Evolutionary conservation across 2,888 invertebrate genomes (phyloP), one percentile per base, ranked within the genome.

Genomic region (Melanchra persicariae): DNA sequence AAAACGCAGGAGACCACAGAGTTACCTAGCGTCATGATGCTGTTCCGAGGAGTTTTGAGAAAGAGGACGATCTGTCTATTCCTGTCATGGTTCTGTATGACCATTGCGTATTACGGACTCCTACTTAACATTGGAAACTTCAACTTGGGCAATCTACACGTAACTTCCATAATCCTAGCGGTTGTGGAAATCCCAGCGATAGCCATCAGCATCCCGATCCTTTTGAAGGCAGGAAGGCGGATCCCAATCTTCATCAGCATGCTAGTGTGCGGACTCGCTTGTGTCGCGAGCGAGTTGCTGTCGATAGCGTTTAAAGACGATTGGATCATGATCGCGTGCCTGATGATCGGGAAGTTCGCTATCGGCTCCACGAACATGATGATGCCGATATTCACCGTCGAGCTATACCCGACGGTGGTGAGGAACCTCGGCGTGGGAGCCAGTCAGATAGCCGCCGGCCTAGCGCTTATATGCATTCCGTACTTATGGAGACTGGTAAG

Each of bases 261-360:
- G 93, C 88, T 97, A 0, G 94, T 96, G 2, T 97, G 97, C 76
- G 98, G 98, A 10, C 85, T 97, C 9, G 97, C 98, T 19, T 98
- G 98, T 88, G 93, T 97, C n/a, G 96, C 96, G 60, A 97, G 96
- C 81, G 95, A 97, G 71, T 84, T 97, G 49, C 94, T 96, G 24
- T 95, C 97, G 67, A 92, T 96, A 71, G 93, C 96, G 5, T 94
- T 95, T 52, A 89, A 96, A 82, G 91, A 97, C 34, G 96, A 97
- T 59, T 98, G 97, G 97, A 89, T 97, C 59, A 97, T 97, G 91
- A 97, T 98, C 54, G 96, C 97, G n/a, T 96, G 98, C 82, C 96
- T 98, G 57, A 98, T 98, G 97, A 96, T 97, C 74, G 98, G 98
- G 87, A 98, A 98, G 93, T 98, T 98, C 86, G 97, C 97, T 37